Base-by-base conservation (phyloP, 2,888 invertebrate genomes). In the Pilophorus perplexus region DNA sequence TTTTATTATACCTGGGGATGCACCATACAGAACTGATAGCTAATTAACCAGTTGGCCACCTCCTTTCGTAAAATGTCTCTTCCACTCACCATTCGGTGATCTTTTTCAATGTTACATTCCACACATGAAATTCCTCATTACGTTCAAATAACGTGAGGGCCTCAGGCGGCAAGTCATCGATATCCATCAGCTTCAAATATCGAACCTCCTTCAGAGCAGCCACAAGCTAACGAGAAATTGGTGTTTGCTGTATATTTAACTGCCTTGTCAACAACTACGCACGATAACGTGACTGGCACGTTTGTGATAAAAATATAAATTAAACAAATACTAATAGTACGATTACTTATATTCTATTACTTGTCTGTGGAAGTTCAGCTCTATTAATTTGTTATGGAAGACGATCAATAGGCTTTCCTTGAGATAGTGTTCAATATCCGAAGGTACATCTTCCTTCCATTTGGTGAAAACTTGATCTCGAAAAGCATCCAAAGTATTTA, bases 1-100 rank as follows among this genome's bases (percentile, higher is more conserved):
- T 84, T 70, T 86, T 85, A 75, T 95, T 95, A 77, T 93, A 94
- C 88, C 92, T 78, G 33, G n/a, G n/a, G n/a, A n/a, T n/a, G n/a
- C n/a, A n/a, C n/a, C n/a, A n/a, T n/a, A n/a, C n/a, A n/a, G n/a
- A n/a, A n/a, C n/a, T n/a, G 44, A 44, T 5, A 18, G 18, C 16
- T 3, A n/a, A n/a, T n/a, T n/a, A n/a, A 42, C 8, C 44, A 42
- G 14, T 33, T 10, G 33, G 33, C 10, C 6, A 6, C 10, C 10
- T 10, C 33, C 6, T 33, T 33, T 33, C 10, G 8, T 33, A 33
- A 10, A 37, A 12, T 12, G 38, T 25, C 18, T 2, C n/a, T n/a
- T n/a, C n/a, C n/a, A 60, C 72, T 71, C 69, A 76, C 85, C 89
- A 90, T 72, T 85, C 85, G 57, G 90, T 87, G 0, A 88, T 90